Evolutionary conservation across 2,797 vertebrate species (phyloP).

Genomic region (Heteromormyrus szaboi): DNA sequence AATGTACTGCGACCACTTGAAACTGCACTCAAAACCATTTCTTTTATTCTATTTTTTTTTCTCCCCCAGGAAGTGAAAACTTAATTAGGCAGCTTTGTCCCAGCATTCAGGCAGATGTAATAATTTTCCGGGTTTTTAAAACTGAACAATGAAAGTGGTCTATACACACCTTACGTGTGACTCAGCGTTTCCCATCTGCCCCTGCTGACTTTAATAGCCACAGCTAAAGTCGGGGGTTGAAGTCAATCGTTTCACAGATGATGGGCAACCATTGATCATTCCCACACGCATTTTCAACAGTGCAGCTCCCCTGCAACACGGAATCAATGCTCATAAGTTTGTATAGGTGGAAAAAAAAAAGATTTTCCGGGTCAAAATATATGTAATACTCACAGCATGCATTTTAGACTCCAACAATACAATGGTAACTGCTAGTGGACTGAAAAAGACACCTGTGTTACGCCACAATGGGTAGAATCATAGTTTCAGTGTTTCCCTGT

Average conservation of each 20-base stretch:
- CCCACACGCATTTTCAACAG: background rate
- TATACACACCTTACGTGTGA: background rate
- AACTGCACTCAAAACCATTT: background rate
- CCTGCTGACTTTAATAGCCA: background rate
- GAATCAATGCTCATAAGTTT: background rate
- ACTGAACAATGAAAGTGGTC: background rate
- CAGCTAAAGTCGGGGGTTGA: background rate
- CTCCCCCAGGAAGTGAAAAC: slow-evolving; percentile 5
- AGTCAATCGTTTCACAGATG: background rate
- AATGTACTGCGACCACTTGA: background rate
- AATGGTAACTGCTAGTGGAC: background rate
- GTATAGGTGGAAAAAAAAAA: background rate
- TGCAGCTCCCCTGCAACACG: background rate
- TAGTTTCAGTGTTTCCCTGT: background rate
- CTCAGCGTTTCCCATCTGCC: background rate
- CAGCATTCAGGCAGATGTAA: background rate
- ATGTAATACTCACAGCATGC: background rate
- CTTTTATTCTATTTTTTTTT: background rate
- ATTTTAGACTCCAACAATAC: background rate
- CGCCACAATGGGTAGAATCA: background rate
- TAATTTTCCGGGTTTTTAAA: background rate
- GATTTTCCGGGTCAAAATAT: background rate
- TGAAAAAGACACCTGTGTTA: background rate
- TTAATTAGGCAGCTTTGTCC: slow-evolving; percentile 8
- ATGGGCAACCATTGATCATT: background rate